These are phyloP conservation scores for Urosaurus nigricauda DNA, from an alignment of 2,797 vertebrate species.

Conservation along the genomic window DNA sequence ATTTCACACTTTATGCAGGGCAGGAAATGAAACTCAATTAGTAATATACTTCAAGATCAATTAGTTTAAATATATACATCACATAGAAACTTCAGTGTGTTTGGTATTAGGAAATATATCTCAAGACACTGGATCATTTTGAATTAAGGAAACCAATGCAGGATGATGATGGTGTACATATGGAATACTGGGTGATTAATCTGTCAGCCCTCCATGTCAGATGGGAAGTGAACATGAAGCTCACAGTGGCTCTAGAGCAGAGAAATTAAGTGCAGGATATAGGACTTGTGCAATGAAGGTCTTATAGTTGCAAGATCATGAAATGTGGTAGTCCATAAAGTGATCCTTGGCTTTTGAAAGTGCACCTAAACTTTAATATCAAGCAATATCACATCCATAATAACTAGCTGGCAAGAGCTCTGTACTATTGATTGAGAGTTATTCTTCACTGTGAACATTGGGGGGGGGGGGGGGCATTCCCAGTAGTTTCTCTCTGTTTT, in stretches of 20 bases:
- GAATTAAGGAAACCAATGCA: conserved; percentile 30
- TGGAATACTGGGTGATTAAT: not conserved
- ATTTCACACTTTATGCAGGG: not conserved
- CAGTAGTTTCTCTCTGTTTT: conserved; percentile 36
- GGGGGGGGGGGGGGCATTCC: conserved; percentile 20
- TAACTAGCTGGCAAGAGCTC: conserved; percentile 62
- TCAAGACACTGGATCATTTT: conserved; percentile 38
- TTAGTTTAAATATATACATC: conserved; percentile 66
- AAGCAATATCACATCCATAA: conserved; percentile 59
- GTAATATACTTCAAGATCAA: conserved; percentile 67
- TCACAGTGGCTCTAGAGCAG: not conserved
- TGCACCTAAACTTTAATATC: conserved; percentile 70
- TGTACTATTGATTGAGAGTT: conserved; percentile 61
- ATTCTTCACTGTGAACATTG: conserved; percentile 23
- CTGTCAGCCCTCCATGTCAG: conserved; percentile 5
- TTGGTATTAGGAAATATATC: conserved; percentile 65
- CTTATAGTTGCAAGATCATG: conserved; percentile 53
- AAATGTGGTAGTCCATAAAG: conserved; percentile 69
- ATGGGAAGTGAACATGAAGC: conserved; percentile 25
- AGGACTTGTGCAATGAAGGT: conserved; percentile 31
- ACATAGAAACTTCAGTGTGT: conserved; percentile 55
- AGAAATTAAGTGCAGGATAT: not conserved
- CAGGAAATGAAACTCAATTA: conserved; percentile 45
- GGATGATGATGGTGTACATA: conserved; percentile 11
- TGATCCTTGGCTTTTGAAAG: conserved; percentile 51